Evolutionary conservation across 2,888 invertebrate species (phyloP).

Genomic region (Lymantria dispar): DNA sequence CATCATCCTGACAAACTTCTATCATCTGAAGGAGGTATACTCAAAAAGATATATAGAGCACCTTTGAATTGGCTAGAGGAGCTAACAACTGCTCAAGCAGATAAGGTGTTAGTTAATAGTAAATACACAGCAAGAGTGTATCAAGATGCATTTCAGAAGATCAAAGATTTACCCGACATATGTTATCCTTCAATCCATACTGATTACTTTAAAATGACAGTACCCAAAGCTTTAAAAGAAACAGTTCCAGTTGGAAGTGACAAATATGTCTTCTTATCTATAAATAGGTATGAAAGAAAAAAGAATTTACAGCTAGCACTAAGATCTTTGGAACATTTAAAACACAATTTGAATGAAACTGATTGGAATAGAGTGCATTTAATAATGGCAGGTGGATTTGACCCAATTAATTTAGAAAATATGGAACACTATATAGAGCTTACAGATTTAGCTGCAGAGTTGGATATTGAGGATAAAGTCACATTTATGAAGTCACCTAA

Average conservation of each 20-base stretch:
- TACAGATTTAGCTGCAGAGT: constrained; percentile 82
- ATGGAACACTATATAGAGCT: constrained; percentile 92
- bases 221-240: constrained; percentile 74
- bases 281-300: constrained; percentile 98
- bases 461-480: constrained; percentile 87
- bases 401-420: constrained; percentile 93
- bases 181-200: constrained; percentile 97
- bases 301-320: constrained; percentile 96
- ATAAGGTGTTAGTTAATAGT: constrained; percentile 97
- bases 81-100: constrained; percentile 91
- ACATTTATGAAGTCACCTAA: constrained; percentile 94
- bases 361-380: constrained; percentile 89
- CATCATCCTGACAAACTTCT: constrained; percentile 98
- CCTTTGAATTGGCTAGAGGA: constrained; percentile 97
- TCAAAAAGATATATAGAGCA: constrained; percentile 92
- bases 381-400: constrained; percentile 98
- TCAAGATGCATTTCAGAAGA: constrained; percentile 90
- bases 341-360: constrained; percentile 71
- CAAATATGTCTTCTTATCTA: constrained; percentile 91
- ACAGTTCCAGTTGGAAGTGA: constrained; percentile 79
- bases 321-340: constrained; percentile 87
- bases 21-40: constrained; percentile 86
- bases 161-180: constrained; percentile 88
- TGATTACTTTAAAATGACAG: constrained; percentile 83
- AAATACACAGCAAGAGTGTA: constrained; percentile 97